Evolutionary conservation across 2,888 invertebrate genomes (phyloP).

Genomic region (Apoderus coryli): DNA sequence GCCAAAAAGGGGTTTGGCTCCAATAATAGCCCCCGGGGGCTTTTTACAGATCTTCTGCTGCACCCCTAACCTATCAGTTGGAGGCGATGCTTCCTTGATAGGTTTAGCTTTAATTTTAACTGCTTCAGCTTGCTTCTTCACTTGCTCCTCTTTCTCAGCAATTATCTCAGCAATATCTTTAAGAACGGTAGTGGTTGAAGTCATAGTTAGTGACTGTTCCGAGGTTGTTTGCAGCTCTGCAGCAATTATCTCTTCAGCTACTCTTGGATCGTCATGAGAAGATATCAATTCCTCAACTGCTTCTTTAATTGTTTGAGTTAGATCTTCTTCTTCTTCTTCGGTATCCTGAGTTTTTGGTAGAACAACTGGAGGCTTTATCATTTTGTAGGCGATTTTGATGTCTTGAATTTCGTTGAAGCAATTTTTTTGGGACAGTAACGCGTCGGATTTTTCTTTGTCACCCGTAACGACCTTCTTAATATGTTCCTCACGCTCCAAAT

Average conservation of each 20-base stretch:
- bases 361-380: neutral
- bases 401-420: constrained; percentile 27
- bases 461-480: constrained; percentile 21
- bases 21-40: constrained; percentile 30
- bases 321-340: neutral
- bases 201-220: neutral
- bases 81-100: constrained; percentile 6
- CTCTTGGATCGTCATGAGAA: too few relatives aligned
- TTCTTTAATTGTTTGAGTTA: constrained; percentile 1
- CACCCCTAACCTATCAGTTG: constrained; percentile 16
- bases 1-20: constrained; percentile 31
- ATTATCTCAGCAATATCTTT: neutral
- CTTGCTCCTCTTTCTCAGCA: constrained; percentile 1
- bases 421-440: constrained; percentile 24
- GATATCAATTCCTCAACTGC: neutral
- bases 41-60: constrained; percentile 26
- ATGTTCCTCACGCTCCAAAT: constrained; percentile 22
- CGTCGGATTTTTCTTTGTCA: constrained; percentile 22
- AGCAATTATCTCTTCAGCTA: neutral
- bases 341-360: neutral
- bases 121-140: neutral
- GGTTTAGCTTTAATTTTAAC: neutral
- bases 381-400: constrained; percentile 24
- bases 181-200: neutral
- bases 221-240: neutral